Conservation (phyloP, 2,797 vertebrate genomes). For the Holocentrus rufus region DNA sequence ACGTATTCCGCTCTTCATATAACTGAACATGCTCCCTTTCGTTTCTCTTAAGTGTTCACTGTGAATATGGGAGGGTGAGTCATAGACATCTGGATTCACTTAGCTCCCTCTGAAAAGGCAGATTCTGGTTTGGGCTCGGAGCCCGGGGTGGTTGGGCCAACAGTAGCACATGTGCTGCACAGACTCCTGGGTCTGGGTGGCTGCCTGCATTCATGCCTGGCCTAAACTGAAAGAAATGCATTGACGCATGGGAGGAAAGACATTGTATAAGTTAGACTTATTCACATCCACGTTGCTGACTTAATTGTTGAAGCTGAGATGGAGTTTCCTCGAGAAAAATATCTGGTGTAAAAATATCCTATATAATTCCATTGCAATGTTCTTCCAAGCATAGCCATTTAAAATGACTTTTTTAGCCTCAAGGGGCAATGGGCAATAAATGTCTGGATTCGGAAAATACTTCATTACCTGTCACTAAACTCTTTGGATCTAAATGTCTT, state of each 20-base stretch:
- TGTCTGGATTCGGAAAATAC: too few relatives aligned
- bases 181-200: slow-evolving; percentile 51
- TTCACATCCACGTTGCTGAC: background rate
- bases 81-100: slow-evolving; percentile 82
- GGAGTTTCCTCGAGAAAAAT: too few relatives aligned
- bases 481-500: too few relatives aligned
- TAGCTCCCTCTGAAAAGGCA: slow-evolving; percentile 63
- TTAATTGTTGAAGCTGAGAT: background rate
- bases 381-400: background rate
- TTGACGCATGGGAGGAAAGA: background rate
- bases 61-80: slow-evolving; percentile 63
- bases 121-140: slow-evolving; percentile 52
- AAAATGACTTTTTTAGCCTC: background rate
- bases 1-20: slow-evolving; percentile 39
- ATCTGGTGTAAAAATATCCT: background rate
- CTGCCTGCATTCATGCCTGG: slow-evolving; percentile 32
- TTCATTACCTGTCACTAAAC: too few relatives aligned
- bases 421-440: too few relatives aligned
- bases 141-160: slow-evolving; percentile 56
- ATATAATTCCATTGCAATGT: background rate
- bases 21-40: slow-evolving; percentile 52
- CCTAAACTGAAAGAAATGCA: slow-evolving; percentile 20
- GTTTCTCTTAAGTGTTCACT: slow-evolving; percentile 60
- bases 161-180: slow-evolving; percentile 78
- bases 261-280: background rate